Base-by-base conservation (phyloP, 2,797 vertebrate genomes). In the Gorsachius magnificus region DNA sequence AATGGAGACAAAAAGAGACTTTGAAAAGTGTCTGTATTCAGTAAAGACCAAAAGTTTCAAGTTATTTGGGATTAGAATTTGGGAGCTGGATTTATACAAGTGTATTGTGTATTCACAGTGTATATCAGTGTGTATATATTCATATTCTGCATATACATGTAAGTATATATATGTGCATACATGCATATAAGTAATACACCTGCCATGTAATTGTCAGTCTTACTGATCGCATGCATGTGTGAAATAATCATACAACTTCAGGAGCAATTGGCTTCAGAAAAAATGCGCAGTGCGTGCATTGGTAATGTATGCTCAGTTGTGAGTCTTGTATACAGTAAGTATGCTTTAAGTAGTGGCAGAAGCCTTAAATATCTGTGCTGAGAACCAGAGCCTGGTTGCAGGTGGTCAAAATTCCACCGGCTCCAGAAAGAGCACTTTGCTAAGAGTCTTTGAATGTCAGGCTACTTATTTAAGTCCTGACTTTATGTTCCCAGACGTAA, bases 1-100 rank as follows among this genome's bases (percentile, higher is more conserved):
- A 96, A 93, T 94, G 56, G 90, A 92, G 58, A 91, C 77, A 87
- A 79, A 79, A 89, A 91, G 41, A 45, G 69, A 69, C 65, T 88
- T 96, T 88, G 94, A 33, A 79, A 95, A 72, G 80, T 85, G 28
- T 72, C 91, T 84, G 51, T 75, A 31, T 83, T 80, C 24, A 75
- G 51, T 70, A 46, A 89, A 56, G 53, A 79, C 20, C 33, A 70
- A 60, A 79, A 58, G 18, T 92, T 89, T 70, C 20, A 80, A 89
- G 54, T 14, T 14, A 24, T 71, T 81, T 89, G 21, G 19, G n/a
- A 17, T 83, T 92, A 82, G 57, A 81, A 88, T 81, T 78, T 83
- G 58, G 29, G 31, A 88, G 26, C n/a, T 66, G 50, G 41, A 51
- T 81, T 89, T 80, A 29, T 51, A 10, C 9, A n/a, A 43, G 33